Percentiles rank a stretch among this genome's conserved stretches.
Evolutionary conservation across 2,888 invertebrate species (phyloP).

Genomic region (Eugnorisma glareosa): DNA sequence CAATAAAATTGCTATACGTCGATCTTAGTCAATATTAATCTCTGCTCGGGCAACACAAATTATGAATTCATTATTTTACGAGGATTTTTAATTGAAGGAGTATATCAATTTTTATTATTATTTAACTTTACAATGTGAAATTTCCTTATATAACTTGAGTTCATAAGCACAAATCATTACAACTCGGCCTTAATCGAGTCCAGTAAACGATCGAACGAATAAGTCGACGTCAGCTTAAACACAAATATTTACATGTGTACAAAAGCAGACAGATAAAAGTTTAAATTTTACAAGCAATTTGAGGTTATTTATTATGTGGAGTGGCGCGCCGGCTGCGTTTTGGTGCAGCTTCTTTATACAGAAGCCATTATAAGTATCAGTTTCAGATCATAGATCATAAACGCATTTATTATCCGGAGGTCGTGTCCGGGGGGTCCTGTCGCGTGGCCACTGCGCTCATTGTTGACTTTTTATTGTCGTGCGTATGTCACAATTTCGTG

Average conservation of each 20-base stretch:
- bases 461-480: conserved; percentile 87
- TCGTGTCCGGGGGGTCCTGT: conserved; percentile 87
- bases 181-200: conserved; percentile 62
- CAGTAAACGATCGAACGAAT: conserved; percentile 76
- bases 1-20: conserved; percentile 68
- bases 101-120: conserved; percentile 58
- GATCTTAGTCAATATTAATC: conserved; percentile 68
- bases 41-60: conserved; percentile 52
- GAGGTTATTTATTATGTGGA: conserved; percentile 87
- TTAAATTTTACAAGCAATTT: conserved; percentile 89
- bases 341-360: conserved; percentile 88
- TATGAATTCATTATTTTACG: conserved; percentile 51
- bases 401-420: conserved; percentile 85
- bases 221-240: conserved; percentile 83
- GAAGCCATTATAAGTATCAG: conserved; percentile 91
- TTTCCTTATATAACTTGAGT: conserved; percentile 46
- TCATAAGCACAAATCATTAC: conserved; percentile 65
- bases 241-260: conserved; percentile 87
- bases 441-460: conserved; percentile 81
- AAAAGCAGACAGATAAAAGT: conserved; percentile 85
- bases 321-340: conserved; percentile 77
- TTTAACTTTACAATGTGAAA: conserved; percentile 37
- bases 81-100: conserved; percentile 55
- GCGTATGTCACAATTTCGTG: conserved; percentile 85
- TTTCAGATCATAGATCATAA: conserved; percentile 91